phyloP scores from a whole-genome alignment of 2,888 invertebrate genomes.

The Drosophila barbarae region DNA sequence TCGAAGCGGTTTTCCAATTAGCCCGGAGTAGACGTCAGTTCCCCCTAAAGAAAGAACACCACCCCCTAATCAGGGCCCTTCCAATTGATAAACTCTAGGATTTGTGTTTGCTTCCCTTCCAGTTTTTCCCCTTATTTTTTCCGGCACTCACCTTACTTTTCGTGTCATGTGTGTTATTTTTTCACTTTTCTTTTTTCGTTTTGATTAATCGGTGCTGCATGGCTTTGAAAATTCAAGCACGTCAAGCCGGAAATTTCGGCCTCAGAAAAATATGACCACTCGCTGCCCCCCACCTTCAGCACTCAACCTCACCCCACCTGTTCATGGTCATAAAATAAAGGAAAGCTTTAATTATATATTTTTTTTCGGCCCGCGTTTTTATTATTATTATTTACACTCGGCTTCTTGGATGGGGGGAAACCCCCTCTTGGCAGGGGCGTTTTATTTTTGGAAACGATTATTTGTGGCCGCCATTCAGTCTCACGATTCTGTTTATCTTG shows the following conservation, averaged over 20 bases:
- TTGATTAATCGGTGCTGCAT: slow-evolving; percentile 32
- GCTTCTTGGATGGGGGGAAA: slow-evolving; percentile 14
- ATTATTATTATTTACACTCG: slow-evolving; percentile 52
- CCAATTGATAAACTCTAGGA: slow-evolving; percentile 15
- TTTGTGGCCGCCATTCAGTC: slow-evolving; percentile 28
- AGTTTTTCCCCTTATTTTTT: not conserved
- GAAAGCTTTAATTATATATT: slow-evolving; percentile 46
- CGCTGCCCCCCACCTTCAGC: slow-evolving; percentile 6
- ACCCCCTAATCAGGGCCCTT: slow-evolving; percentile 17
- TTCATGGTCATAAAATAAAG: slow-evolving; percentile 42
- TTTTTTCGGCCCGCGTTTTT: slow-evolving; percentile 32
- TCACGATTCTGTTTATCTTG: slow-evolving; percentile 27
- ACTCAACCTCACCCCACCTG: not conserved
- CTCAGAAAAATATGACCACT: slow-evolving; percentile 18
- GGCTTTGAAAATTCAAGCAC: slow-evolving; percentile 39
- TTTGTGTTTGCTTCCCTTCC: slow-evolving; percentile 6
- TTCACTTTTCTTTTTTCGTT: not conserved
- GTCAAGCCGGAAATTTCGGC: slow-evolving; percentile 24
- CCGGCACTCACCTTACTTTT: slow-evolving; percentile 8
- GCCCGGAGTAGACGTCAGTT: slow-evolving; percentile 30
- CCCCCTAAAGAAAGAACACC: not conserved
- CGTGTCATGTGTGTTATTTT: slow-evolving; percentile 30
- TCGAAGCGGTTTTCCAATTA: slow-evolving; percentile 35
- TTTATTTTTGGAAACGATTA: slow-evolving; percentile 31
- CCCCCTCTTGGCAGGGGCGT: slow-evolving; percentile 11